Evolutionary conservation across 2,113 vertebrate genomes (phyloP).

Genomic region (Neodontobutis hainanensis): DNA sequence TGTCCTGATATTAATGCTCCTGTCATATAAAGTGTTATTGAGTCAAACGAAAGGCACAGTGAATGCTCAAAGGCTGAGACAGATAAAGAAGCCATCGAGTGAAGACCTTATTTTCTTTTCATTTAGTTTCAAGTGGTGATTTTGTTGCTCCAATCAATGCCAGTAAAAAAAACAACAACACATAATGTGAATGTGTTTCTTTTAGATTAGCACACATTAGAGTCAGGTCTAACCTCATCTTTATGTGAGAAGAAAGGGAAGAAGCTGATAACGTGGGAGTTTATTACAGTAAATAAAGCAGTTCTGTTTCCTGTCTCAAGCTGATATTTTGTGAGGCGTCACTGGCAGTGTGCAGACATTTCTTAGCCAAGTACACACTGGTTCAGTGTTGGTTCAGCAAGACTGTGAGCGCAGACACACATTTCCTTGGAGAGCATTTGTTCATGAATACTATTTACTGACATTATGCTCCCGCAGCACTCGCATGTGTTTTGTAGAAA

Average conservation of each 20-base stretch:
- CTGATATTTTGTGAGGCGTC: conserved; percentile 39
- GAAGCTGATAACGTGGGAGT: conserved; percentile 37
- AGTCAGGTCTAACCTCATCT: conserved; percentile 33
- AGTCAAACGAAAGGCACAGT: conserved; percentile 36
- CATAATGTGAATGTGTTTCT: conserved; percentile 60
- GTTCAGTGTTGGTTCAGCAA: conserved; percentile 18
- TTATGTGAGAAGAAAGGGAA: conserved; percentile 14
- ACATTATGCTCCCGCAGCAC: conserved; percentile 63
- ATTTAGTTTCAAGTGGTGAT: conserved; percentile 59
- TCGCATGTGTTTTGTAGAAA: conserved; percentile 43
- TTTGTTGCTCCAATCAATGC: conserved; percentile 53
- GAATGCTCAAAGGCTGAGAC: not conserved
- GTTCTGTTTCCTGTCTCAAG: conserved; percentile 30
- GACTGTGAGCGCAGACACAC: conserved; percentile 31
- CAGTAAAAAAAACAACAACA: conserved; percentile 57
- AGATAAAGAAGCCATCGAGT: conserved; percentile 48
- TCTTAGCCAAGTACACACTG: conserved; percentile 17
- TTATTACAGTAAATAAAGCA: conserved; percentile 62
- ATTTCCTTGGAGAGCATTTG: conserved; percentile 40
- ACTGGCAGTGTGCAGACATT: conserved; percentile 30
- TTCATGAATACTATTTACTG: conserved; percentile 71
- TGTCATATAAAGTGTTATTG: conserved; percentile 47
- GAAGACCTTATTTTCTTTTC: conserved; percentile 64
- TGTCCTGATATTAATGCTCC: conserved; percentile 49
- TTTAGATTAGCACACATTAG: conserved; percentile 63